Conservation (phyloP, 2,888 invertebrate genomes). For the Plagodis pulveraria region DNA sequence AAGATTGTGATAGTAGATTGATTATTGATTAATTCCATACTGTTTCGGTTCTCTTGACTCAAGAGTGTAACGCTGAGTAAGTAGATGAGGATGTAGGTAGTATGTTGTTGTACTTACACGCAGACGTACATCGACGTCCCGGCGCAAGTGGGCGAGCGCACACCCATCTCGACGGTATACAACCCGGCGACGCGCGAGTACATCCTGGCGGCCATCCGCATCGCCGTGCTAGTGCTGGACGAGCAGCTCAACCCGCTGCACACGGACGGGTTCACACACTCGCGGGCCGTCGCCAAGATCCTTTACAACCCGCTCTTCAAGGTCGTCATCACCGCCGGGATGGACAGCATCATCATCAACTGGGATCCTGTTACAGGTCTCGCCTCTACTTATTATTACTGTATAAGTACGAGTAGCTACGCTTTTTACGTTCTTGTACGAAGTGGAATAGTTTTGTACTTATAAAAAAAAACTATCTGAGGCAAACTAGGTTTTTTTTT, state of each 20-base stretch:
- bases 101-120: too few relatives aligned
- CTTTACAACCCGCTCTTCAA: conserved; percentile 91
- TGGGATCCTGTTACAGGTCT: conserved; percentile 91
- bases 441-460: too few relatives aligned
- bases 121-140: conserved; percentile 88
- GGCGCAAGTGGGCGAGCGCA: conserved; percentile 85
- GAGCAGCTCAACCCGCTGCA: conserved; percentile 87
- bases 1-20: too few relatives aligned
- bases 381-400: too few relatives aligned
- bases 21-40: too few relatives aligned
- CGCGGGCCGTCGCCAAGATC: conserved; percentile 88
- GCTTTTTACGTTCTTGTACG: too few relatives aligned
- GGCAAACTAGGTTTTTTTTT: too few relatives aligned
- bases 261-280: conserved; percentile 90
- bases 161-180: conserved; percentile 86
- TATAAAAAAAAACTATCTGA: too few relatives aligned
- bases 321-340: conserved; percentile 90
- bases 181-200: conserved; percentile 87
- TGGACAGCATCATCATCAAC: conserved; percentile 92
- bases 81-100: too few relatives aligned
- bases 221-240: conserved; percentile 87
- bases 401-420: too few relatives aligned
- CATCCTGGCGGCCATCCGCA: conserved; percentile 87
- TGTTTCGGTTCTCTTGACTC: too few relatives aligned
- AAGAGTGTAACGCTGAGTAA: too few relatives aligned